Evolutionary conservation across 2,797 vertebrate genomes (phyloP).

Genomic region (Lophius americanus): DNA sequence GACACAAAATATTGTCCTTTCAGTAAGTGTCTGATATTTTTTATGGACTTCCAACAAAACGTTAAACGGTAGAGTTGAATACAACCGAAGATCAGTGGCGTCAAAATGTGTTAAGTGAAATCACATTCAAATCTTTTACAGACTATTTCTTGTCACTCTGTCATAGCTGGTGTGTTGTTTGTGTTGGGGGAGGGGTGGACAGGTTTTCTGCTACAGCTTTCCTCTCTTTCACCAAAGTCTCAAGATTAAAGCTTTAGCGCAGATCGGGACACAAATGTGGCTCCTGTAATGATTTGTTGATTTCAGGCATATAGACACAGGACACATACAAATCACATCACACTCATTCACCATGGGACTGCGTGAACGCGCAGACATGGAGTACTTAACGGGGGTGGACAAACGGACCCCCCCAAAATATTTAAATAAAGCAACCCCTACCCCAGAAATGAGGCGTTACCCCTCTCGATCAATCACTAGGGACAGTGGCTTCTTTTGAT

Average conservation of each 20-base stretch:
- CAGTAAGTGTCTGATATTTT: background rate
- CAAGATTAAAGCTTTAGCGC: conserved; percentile 55
- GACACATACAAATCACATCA: background rate
- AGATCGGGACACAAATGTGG: conserved; percentile 61
- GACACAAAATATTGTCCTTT: conserved; percentile 7
- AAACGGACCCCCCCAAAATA: conserved; percentile 78
- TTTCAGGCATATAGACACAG: conserved; percentile 82
- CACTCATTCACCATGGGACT: background rate
- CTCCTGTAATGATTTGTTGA: conserved; percentile 87
- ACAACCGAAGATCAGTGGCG: background rate
- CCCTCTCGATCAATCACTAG: conserved; percentile 99
- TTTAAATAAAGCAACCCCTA: conserved; percentile 94
- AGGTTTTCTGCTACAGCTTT: conserved; percentile 38
- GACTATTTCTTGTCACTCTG: conserved; percentile 1
- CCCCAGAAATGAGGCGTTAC: conserved; percentile 95
- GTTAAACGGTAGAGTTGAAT: background rate
- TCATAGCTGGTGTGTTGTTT: background rate
- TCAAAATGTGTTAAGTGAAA: conserved; percentile 15
- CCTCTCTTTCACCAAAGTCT: conserved; percentile 83
- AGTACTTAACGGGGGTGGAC: conserved; percentile 31
- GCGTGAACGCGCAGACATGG: conserved; percentile 52
- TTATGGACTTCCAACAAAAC: background rate
- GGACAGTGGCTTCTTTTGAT: conserved; percentile 99
- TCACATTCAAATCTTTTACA: conserved; percentile 16
- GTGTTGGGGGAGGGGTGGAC: conserved; percentile 55